Conservation (phyloP, 2,797 vertebrate species). For the Peromyscus aztecus region DNA sequence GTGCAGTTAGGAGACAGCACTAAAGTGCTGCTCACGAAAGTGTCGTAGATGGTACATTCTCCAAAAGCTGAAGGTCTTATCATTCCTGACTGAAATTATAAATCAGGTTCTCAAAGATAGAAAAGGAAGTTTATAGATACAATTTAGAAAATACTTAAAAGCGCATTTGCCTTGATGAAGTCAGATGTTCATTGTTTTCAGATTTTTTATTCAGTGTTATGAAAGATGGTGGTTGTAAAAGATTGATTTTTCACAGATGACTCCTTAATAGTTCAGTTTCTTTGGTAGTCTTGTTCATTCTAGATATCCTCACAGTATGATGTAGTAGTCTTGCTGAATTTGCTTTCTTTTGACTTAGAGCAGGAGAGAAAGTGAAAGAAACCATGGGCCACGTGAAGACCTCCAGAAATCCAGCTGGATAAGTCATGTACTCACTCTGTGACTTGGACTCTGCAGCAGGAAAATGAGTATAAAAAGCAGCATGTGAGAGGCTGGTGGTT, state of each 20-base stretch:
- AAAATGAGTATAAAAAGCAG: neutral
- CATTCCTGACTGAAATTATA: neutral
- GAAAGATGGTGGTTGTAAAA: conserved; percentile 27
- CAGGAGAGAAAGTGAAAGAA: neutral
- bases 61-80: neutral
- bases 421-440: neutral
- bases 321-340: neutral
- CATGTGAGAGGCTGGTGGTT: neutral
- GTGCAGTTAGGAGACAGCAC: fast-evolving
- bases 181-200: neutral
- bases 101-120: neutral
- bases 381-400: neutral
- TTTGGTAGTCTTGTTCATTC: neutral
- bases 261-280: conserved; percentile 47
- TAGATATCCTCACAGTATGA: neutral
- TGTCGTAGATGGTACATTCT: neutral
- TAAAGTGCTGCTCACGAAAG: neutral
- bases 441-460: neutral
- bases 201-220: conserved; percentile 45
- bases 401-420: neutral
- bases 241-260: conserved; percentile 53
- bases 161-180: conserved; percentile 20
- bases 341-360: neutral
- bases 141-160: conserved; percentile 21
- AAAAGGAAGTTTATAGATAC: neutral